Percentiles rank a stretch among this genome's conserved stretches.
phyloP scores from a whole-genome alignment of 2,888 invertebrate genomes.

The Arrhopalites spinosus region DNA sequence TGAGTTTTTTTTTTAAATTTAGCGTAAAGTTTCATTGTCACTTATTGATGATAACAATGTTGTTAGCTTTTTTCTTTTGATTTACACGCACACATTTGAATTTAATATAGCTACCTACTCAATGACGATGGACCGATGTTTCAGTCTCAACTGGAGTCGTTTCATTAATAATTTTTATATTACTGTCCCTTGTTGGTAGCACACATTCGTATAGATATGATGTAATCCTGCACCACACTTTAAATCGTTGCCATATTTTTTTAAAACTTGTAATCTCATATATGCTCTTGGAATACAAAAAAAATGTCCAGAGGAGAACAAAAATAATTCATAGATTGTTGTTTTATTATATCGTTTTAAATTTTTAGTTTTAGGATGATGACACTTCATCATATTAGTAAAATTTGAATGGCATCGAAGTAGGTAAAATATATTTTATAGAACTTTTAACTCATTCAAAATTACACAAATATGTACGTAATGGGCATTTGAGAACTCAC shows the following conservation, averaged over 20 bases:
- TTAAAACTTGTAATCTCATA: slow-evolving; percentile 4
- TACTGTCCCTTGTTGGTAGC: neutral
- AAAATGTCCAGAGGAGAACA: neutral
- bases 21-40: neutral
- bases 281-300: neutral
- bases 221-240: neutral
- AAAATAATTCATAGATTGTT: neutral
- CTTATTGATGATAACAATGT: neutral
- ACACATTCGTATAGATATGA: neutral
- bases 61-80: neutral
- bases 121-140: neutral
- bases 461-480: too few species aligned
- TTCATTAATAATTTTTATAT: neutral
- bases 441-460: too few species aligned
- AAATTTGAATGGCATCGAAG: too few species aligned
- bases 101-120: too few species aligned
- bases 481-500: too few species aligned
- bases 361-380: too few species aligned
- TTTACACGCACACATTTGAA: neutral
- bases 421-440: too few species aligned
- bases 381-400: too few species aligned
- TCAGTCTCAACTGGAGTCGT: neutral
- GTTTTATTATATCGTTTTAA: too few species aligned
- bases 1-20: neutral
- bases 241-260: slow-evolving; percentile 1